Conservation (phyloP, 2,888 invertebrate genomes). For the Colostygia pectinataria region DNA sequence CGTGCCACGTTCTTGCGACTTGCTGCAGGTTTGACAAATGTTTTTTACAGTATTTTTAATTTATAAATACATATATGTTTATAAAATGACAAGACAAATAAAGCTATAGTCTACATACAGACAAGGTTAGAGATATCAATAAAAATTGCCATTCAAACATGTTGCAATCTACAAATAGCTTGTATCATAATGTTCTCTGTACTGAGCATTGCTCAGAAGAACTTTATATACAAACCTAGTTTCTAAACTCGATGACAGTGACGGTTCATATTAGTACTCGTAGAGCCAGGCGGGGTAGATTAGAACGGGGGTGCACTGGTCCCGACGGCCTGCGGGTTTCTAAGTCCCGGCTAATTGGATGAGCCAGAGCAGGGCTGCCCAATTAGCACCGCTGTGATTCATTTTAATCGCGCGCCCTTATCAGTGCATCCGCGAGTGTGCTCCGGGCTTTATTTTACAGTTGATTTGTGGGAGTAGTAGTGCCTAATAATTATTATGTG, state of each 20-base stretch:
- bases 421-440: conserved; percentile 53
- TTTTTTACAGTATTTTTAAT: too few species aligned
- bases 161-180: too few species aligned
- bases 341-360: conserved; percentile 81
- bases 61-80: too few species aligned
- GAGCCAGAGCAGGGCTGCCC: conserved; percentile 65
- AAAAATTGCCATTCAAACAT: too few species aligned
- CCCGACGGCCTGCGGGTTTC: conserved; percentile 66
- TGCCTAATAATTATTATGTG: background rate
- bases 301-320: conserved; percentile 49
- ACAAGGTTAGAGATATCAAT: too few species aligned
- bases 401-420: conserved; percentile 79
- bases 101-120: too few species aligned
- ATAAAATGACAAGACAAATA: too few species aligned
- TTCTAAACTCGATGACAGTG: conserved; percentile 31
- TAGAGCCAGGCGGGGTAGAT: conserved; percentile 55
- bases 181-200: background rate
- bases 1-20: too few species aligned
- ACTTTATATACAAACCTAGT: background rate
- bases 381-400: conserved; percentile 80
- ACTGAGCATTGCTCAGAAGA: background rate
- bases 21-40: too few species aligned
- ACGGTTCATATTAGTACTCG: conserved; percentile 51
- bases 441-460: conserved; percentile 21
- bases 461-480: conserved; percentile 7